These are phyloP conservation scores for Orthonevra nobilis DNA, from an alignment of 2,888 invertebrate species.

Conservation along the genomic window DNA sequence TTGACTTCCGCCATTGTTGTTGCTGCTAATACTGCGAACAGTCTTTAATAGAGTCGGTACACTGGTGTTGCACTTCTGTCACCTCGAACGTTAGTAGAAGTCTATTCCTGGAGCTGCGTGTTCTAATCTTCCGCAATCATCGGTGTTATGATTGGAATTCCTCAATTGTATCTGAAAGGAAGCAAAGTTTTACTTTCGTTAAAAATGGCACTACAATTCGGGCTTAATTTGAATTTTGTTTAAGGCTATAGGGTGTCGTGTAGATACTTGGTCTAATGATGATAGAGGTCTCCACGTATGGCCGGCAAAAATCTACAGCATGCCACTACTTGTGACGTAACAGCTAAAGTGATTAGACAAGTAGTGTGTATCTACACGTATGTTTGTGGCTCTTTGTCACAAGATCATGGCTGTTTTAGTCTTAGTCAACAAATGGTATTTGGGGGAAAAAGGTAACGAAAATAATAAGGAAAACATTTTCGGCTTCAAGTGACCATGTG, in stretches of 20 bases:
- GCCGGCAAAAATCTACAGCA: slow-evolving; percentile 3
- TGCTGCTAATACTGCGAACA: slow-evolving; percentile 16
- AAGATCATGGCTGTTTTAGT: slow-evolving; percentile 19
- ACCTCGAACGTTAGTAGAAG: neutral
- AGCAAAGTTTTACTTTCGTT: slow-evolving; percentile 11
- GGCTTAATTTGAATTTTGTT: too few species aligned
- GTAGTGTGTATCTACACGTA: slow-evolving; percentile 31
- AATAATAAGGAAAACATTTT: too few species aligned
- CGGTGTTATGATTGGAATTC: slow-evolving; percentile 2
- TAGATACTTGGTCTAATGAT: slow-evolving; percentile 3
- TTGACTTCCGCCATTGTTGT: slow-evolving; percentile 84
- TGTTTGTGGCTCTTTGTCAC: slow-evolving; percentile 20
- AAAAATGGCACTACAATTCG: too few species aligned
- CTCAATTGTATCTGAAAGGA: slow-evolving; percentile 25
- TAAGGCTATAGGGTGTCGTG: too few species aligned
- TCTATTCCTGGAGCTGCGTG: neutral
- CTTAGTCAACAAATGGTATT: slow-evolving; percentile 5
- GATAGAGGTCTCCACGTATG: neutral
- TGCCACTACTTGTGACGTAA: slow-evolving; percentile 35
- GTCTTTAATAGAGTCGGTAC: slow-evolving; percentile 23
- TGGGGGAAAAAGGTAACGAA: too few species aligned
- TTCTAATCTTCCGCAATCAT: slow-evolving; percentile 46
- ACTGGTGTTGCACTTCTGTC: slow-evolving; percentile 18
- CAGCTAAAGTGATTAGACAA: slow-evolving; percentile 30
- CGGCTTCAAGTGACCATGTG: slow-evolving; percentile 2